Base-by-base conservation (phyloP, 2,113 vertebrate species). In the Dendrocopos noguchii region DNA sequence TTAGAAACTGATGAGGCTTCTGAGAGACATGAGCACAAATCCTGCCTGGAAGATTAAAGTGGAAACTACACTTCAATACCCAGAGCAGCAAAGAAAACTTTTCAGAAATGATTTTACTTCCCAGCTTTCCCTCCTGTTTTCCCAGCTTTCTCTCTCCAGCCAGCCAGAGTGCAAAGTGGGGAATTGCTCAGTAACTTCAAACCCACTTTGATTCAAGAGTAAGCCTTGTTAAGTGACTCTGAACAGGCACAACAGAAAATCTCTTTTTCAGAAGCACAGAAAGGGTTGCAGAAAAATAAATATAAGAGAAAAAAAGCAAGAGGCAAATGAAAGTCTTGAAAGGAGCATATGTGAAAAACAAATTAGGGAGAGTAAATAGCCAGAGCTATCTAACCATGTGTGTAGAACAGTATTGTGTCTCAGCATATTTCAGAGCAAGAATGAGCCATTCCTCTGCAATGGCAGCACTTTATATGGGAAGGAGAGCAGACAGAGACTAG, bases 1-100 rank as follows among this genome's bases (percentile, higher is more conserved):
- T 71, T 60, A 91, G 65, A 36, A 95, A 77, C 29, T 82, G 80
- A 92, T 21, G 82, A 85, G 53, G 19, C 87, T 93, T 65, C 19
- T 1, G 87, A 78, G 94, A 91, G 27, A 52, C 29, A 10, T 96
- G 65, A 83, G 47, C 28, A 64, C 50, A 87, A 94, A 83, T 65
- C 33, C 64, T 91, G 52, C 84, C 87, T 95, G 90, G 61, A 94
- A 92, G 70, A 74, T 89, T 67, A 50, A 83, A 95, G 33, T 83
- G 89, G 72, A 94, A 95, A 94, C 60, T 85, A 55, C n/a, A n/a
- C 36, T 91, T 10, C 50, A 78, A 90, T 88, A 65, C 61, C 44
- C 82, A 61, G 64, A 85, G n/a, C 79, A 91, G n/a, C 34, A 79
- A 81, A 87, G 57, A 88, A 87, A 81, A 53, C 2, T 29, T 77